Base-by-base conservation (phyloP, 2,113 vertebrate species). In the Myotis yumanensis region DNA sequence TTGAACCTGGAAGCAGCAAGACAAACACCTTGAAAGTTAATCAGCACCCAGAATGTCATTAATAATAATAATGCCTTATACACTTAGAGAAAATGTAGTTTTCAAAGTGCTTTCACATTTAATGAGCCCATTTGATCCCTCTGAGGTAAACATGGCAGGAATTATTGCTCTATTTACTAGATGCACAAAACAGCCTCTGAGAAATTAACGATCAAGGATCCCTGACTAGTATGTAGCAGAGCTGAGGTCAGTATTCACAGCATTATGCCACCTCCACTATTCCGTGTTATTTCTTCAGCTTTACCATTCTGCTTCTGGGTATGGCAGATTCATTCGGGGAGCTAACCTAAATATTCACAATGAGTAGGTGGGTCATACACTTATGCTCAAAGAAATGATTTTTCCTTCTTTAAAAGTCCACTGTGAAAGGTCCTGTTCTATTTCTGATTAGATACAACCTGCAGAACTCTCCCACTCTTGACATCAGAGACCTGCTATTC, bases 1-100 rank as follows among this genome's bases (percentile, higher is more conserved):
- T 68, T 92, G 64, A 92, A 76, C 37, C 30, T 9, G 1, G 37
- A 91, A 10, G 17, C 66, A 80, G 69, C 22, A 84, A 95, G 64
- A 88, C 37, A 81, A 93, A 90, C 85, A 85, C 57, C 30, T 52
- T 90, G 30, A 3, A 90, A 86, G 43, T 86, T 89, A 86, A 89
- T 66, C 64, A 96, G 52, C 84, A 90, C 43, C 91, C 43, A 81
- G 22, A 81, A 46, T 28, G 54, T 84, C 3, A 68, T 79, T 46
- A 83, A 64, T 59, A 64, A 83, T 64, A 87, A 32, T 51, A 87
- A 84, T 90, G 15, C 37, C 51, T 66, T 72, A 76, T 30, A 76
- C 22, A 86, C 6, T 32, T 52, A 91, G 32, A 93, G 25, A 85
- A 91, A 91, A 93, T 52, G 43, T 86, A 80, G 46, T 73, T 94